These are phyloP conservation scores for Thalpophila matura DNA, from an alignment of 2,888 invertebrate genomes.

Conservation along the genomic window DNA sequence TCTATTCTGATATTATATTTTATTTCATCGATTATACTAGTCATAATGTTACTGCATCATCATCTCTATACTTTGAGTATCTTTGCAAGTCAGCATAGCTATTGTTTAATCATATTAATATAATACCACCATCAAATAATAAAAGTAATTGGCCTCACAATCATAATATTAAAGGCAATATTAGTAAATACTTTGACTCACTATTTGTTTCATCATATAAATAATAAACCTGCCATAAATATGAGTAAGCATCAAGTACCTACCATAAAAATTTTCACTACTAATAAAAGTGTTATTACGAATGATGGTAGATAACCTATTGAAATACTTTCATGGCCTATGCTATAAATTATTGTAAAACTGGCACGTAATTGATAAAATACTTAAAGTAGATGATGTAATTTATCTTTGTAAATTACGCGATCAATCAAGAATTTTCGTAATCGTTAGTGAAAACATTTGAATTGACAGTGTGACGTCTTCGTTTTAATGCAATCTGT, in stretches of 20 bases:
- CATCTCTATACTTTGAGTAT: not conserved
- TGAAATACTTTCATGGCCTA: constrained; percentile 16
- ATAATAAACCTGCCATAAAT: constrained; percentile 19
- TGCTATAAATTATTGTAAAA: constrained; percentile 13
- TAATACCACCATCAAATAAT: constrained; percentile 3
- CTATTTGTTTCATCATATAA: constrained; percentile 18
- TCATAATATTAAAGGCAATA: constrained; percentile 13
- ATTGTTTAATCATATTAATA: too few species aligned
- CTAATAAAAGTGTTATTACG: constrained; percentile 22
- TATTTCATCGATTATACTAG: too few species aligned
- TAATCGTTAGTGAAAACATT: constrained; percentile 38
- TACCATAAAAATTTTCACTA: constrained; percentile 24
- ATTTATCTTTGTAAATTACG: constrained; percentile 21
- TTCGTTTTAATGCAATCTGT: constrained; percentile 38
- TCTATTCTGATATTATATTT: not conserved
- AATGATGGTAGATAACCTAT: constrained; percentile 25
- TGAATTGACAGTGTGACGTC: constrained; percentile 52
- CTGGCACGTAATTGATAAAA: constrained; percentile 41
- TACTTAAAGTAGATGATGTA: constrained; percentile 15
- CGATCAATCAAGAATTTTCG: constrained; percentile 36
- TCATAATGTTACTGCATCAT: too few species aligned
- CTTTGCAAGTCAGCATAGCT: not conserved
- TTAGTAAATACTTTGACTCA: constrained; percentile 18
- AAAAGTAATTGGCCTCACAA: not conserved
- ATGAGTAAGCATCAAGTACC: constrained; percentile 10